phyloP scores from a whole-genome alignment of 1,140 invertebrate genomes.

The Palaemon carinicauda region DNA sequence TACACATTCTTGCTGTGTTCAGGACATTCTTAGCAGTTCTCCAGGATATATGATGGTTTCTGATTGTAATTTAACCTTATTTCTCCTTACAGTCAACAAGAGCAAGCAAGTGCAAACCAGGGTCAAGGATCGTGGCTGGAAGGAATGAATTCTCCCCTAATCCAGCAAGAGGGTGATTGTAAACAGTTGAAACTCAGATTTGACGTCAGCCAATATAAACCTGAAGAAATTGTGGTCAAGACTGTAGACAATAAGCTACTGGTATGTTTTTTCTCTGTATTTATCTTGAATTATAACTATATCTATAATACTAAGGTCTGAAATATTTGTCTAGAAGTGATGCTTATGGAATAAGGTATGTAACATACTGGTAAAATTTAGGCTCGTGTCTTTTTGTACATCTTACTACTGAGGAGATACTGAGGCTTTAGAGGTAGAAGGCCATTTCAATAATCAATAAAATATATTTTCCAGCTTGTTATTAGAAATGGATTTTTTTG shows the following conservation, averaged over 20 bases:
- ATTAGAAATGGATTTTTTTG: too few relatives aligned
- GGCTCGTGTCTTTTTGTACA: too few relatives aligned
- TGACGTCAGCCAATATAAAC: constrained; percentile 92
- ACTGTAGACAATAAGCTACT: constrained; percentile 95
- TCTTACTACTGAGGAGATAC: too few relatives aligned
- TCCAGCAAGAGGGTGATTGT: constrained; percentile 83
- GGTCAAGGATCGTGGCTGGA: constrained; percentile 71
- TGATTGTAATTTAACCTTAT: neutral
- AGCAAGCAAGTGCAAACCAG: constrained; percentile 48
- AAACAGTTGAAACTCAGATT: constrained; percentile 90
- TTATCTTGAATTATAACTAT: neutral
- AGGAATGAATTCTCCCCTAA: constrained; percentile 89
- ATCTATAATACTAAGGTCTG: neutral
- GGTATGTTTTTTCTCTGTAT: constrained; percentile 76
- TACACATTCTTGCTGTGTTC: too few relatives aligned
- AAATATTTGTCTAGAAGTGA: too few relatives aligned
- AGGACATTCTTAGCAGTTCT: too few relatives aligned
- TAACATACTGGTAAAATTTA: too few relatives aligned
- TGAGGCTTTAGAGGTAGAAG: too few relatives aligned
- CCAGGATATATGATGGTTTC: too few relatives aligned
- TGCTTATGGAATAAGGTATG: too few relatives aligned
- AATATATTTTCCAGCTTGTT: too few relatives aligned
- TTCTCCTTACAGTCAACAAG: constrained; percentile 54
- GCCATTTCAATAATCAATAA: too few relatives aligned
- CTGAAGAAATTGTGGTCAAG: constrained; percentile 95